Base-by-base conservation (phyloP, 2,888 invertebrate species). In the Eilema sororculum region DNA sequence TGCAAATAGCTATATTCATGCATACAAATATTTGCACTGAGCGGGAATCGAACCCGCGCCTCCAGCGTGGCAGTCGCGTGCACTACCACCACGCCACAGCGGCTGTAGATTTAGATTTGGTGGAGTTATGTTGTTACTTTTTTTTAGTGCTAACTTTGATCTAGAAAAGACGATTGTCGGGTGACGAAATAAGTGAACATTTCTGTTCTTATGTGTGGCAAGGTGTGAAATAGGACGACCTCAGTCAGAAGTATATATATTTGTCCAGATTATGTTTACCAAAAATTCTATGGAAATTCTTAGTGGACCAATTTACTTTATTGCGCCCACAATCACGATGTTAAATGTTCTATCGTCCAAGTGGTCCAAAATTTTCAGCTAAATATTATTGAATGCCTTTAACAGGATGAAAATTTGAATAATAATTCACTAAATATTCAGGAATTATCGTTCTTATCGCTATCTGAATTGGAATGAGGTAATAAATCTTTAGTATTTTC, bases 381-480 rank as follows among this genome's bases (percentile, higher is more conserved):
- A 58, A 58, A 58, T 25, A 58, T 52, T 52, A 52, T 52, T 52
- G 24, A 28, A 65, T 33, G 28, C 46, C 24, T 22, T 65, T 16
- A 56, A 65, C 28, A 28, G 64, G 28, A 30, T 25, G 41, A 46
- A 46, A 67, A 67, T 25, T 58, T 65, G 68, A 70, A 68, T 65
- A 73, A 28, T 20, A 33, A 59, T 37, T 69, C 65, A 16, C 59
- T 63, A 71, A 78, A 70, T 65, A 63, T 56, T 56, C 33, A 65
- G 56, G 22, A 56, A 71, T 60, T 68, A 74, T 73, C 73, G 73
- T 70, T 52, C 30, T 61, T 28, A 58, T 28, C 60, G 56, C 41
- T 73, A 71, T 70, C 33, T 70, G 77, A 80, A 80, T 75, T 72
- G 33, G 59, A 77, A 79, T 79, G 52, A 75, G 68, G 65, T 6